Base-by-base conservation (phyloP, 1,140 invertebrate genomes). In the Myzus persicae region DNA sequence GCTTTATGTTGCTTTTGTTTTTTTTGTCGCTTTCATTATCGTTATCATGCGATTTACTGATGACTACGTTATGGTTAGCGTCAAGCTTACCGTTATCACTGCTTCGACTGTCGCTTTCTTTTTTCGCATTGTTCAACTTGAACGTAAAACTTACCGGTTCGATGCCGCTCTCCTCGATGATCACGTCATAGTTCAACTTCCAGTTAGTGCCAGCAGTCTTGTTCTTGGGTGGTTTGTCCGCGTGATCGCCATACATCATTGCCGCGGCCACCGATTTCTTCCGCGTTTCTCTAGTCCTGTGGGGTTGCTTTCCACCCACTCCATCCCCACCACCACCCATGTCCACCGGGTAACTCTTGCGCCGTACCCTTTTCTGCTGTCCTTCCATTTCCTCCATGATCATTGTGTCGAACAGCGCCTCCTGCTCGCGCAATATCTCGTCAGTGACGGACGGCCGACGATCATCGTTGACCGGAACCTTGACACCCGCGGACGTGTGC, bases 391-490 rank as follows among this genome's bases (percentile, higher is more conserved):
- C 96, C 36, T 96, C 95, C 0, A 95, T 95, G 0, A 96, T 95
- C 54, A 96, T 94, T 81, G 90, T 95, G 82, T 96, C 96, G 24
- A 96, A 91, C 0, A 95, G 95, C 48, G 95, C 95, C 0, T 95
- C 94, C 48, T 94, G 94, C 91, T 94, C 94, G 38, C 93, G 91
- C 36, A 94, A 67, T 89, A 94, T 48, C 5, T 94, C 94, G 36
- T 94, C 94, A 6, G 93, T 94, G 7, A 94, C 93, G 42, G 94
- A 94, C 26, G 90, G 93, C 89, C 93, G 93, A 46, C 94, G 93
- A 20, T 90, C 87, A 8, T 82, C 88, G 24, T 42, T 85, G 36
- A 93, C 76, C 18, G 93, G 90, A 7, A 93, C 93, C 44, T 93
- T 93, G 14, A 93, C n/a, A 2, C 93, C 93, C 31, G 84, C 85